Evolutionary conservation across 1,140 invertebrate species (phyloP), one percentile per base, ranked within the genome.

Genomic region (Atta texana): DNA sequence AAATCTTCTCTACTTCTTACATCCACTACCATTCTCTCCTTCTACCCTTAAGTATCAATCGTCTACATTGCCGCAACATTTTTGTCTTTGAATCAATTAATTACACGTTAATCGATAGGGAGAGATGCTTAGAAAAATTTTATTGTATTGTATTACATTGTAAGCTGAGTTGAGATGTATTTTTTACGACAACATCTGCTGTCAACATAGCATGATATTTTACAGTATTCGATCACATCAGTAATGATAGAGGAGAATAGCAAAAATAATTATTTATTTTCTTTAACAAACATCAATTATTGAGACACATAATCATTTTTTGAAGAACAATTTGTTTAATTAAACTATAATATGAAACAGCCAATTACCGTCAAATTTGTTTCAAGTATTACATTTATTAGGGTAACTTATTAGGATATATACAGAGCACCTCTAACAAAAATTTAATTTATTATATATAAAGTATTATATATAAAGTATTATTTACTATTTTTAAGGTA

Each of bases 41-140:
- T 10, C 59, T 8, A n/a, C 34, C 16, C 7, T 16, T n/a, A 39
- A 51, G 0, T 51, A 82, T 12, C 28, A 39, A 16, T 31, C 18
- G 16, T 8, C 10, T n/a, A 7, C 61, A 80, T 80, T 18, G 14
- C 44, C 49, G 28, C 39, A 49, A 10, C 34, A 21, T 72, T 85
- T 57, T 64, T 85, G n/a, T 53, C 16, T 53, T 80, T 31, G 14
- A 55, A 31, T 5, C 18, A 76, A 44, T 31, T 28, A 84, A 89
- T 89, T 90, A 86, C 31, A 75, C 8, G 21, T 59, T 34, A 10
- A 6, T 44, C 8, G 39, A 44, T 39, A 10, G 2, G 2, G 8
- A 3, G 5, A 24, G n/a, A 76, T 75, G 87, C 24, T 31, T 12
- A 18, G 61, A 87, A 85, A 51, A 78, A 82, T 74, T 86, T 86